These are phyloP conservation scores for Triplophysa tibetana DNA, from an alignment of 2,113 vertebrate genomes.

Conservation along the genomic window DNA sequence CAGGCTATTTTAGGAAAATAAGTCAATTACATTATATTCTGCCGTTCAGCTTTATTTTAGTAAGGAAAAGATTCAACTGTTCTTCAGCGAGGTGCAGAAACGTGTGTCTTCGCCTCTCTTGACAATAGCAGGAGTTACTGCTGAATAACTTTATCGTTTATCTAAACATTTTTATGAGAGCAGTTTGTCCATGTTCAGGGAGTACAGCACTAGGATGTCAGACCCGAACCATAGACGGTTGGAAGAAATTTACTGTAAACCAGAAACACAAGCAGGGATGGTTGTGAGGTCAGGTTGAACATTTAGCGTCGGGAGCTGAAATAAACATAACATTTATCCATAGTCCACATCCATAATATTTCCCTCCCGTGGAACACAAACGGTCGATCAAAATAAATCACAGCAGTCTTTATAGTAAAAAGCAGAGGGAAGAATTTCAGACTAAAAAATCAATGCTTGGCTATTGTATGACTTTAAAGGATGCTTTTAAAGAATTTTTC, in stretches of 20 bases:
- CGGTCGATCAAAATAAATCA: no score
- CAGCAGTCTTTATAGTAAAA: no score
- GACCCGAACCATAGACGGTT: background rate
- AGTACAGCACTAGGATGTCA: background rate
- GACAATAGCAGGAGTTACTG: slow-evolving; percentile 4
- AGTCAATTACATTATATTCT: slow-evolving; percentile 46
- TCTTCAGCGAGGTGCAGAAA: background rate
- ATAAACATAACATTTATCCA: no score
- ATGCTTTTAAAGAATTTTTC: no score
- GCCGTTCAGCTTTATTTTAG: slow-evolving; percentile 42
- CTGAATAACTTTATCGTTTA: background rate
- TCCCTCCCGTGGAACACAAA: no score
- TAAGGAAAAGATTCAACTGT: background rate
- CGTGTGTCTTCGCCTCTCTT: background rate
- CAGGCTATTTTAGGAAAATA: slow-evolving; percentile 15
- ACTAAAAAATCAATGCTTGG: no score
- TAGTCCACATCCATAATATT: no score
- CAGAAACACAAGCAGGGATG: background rate
- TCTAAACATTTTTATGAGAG: background rate
- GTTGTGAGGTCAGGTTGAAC: background rate
- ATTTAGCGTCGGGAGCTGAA: background rate
- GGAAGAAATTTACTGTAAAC: background rate
- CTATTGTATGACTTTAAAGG: no score
- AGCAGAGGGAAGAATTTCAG: no score
- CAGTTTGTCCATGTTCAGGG: slow-evolving; percentile 12